A percentile compares a stretch with the other conserved stretches of the same genome.
These are phyloP conservation scores for Drosophila melanica DNA, from an alignment of 1,140 invertebrate species.

Conservation along the genomic window DNA sequence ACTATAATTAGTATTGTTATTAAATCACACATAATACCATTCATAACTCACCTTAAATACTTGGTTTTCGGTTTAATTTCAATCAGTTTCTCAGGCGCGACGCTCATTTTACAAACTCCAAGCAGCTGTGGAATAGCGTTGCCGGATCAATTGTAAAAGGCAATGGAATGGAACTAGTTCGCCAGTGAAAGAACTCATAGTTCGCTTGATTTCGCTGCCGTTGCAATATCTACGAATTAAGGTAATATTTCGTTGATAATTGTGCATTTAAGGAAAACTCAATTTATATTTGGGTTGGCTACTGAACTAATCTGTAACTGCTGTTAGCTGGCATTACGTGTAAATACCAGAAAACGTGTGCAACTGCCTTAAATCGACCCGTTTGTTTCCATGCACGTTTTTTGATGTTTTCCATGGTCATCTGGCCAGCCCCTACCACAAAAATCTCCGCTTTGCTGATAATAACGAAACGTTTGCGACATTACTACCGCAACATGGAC, in stretches of 20 bases:
- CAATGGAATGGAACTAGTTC: slow-evolving; percentile 1
- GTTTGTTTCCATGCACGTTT: slow-evolving; percentile 36
- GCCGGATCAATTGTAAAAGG: slow-evolving; percentile 18
- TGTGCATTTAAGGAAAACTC: slow-evolving; percentile 6
- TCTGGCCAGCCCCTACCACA: not conserved
- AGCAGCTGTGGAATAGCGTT: slow-evolving; percentile 27
- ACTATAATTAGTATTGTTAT: slow-evolving; percentile 25
- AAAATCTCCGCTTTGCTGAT: slow-evolving; percentile 2
- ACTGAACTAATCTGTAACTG: not conserved
- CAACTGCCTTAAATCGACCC: not conserved
- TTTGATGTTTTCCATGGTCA: slow-evolving; percentile 36
- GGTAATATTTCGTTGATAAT: slow-evolving; percentile 29
- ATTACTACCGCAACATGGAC: slow-evolving; percentile 77
- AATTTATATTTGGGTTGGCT: slow-evolving; percentile 5
- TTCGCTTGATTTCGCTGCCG: slow-evolving; percentile 17
- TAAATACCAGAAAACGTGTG: not conserved
- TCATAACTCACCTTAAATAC: slow-evolving; percentile 59
- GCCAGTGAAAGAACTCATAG: not conserved
- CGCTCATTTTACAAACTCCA: slow-evolving; percentile 34
- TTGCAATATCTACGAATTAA: slow-evolving; percentile 19
- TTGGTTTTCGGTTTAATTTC: slow-evolving; percentile 53
- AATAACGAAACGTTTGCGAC: slow-evolving; percentile 54
- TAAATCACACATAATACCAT: not conserved
- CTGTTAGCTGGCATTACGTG: not conserved
- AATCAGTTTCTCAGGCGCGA: slow-evolving; percentile 9